Evolutionary conservation across 2,888 invertebrate species (phyloP).

Genomic region (Caradrina clavipalpis): DNA sequence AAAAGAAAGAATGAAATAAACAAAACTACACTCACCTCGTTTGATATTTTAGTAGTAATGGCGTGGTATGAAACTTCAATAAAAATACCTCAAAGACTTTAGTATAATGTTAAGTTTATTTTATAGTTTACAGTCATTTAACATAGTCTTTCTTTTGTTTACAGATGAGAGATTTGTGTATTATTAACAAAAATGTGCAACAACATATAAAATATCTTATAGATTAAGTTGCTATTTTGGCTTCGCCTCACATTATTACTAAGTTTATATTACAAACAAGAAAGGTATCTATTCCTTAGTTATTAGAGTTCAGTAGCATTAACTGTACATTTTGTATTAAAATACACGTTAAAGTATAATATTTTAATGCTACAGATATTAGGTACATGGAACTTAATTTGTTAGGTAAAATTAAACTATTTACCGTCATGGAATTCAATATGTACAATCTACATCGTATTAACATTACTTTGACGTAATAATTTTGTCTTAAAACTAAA

Average conservation of each 20-base stretch:
- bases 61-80: constrained; percentile 19
- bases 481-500: constrained; percentile 56
- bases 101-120: constrained; percentile 72
- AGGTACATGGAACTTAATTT: constrained; percentile 49
- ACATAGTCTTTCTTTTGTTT: constrained; percentile 79
- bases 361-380: constrained; percentile 55
- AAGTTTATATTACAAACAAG: constrained; percentile 75
- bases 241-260: constrained; percentile 73
- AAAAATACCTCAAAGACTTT: constrained; percentile 42
- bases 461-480: constrained; percentile 45
- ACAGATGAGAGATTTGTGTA: constrained; percentile 78
- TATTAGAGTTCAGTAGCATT: constrained; percentile 68
- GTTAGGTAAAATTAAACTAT: constrained; percentile 40
- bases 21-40: neutral
- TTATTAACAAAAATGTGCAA: constrained; percentile 81
- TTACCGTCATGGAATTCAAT: constrained; percentile 49
- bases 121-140: constrained; percentile 80
- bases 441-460: constrained; percentile 69
- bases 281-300: constrained; percentile 72
- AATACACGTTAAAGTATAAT: constrained; percentile 66
- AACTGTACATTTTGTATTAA: constrained; percentile 79
- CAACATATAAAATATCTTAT: constrained; percentile 78
- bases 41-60: constrained; percentile 6
- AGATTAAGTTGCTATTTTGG: constrained; percentile 69
- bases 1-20: neutral